Evolutionary conservation across 2,797 vertebrate genomes (phyloP).

Genomic region (Lutjanus argentimaculatus): DNA sequence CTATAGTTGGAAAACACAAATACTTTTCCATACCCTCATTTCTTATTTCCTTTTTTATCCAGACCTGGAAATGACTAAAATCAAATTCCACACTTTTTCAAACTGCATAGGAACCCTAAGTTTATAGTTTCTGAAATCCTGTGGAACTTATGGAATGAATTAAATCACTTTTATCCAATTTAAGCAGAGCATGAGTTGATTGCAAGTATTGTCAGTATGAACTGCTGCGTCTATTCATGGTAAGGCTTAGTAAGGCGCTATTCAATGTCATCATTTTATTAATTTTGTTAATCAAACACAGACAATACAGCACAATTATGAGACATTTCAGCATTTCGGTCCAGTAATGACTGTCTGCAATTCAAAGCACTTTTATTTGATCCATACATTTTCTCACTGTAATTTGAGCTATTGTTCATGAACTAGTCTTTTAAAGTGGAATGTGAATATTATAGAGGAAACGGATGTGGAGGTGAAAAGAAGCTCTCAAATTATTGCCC

Average conservation of each 20-base stretch:
- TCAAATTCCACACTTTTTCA: no score
- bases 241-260: not conserved
- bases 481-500: not conserved
- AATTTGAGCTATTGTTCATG: not conserved
- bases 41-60: no score
- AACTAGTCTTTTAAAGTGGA: not conserved
- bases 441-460: not conserved
- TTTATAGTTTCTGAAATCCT: not conserved
- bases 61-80: no score
- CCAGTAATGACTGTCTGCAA: not conserved
- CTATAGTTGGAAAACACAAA: no score
- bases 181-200: no score
- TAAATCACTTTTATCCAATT: no score
- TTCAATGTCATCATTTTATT: not conserved
- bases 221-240: not conserved
- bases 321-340: not conserved
- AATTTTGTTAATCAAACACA: constrained; percentile 5
- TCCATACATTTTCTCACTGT: not conserved
- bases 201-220: not conserved
- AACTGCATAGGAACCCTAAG: no score
- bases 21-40: no score
- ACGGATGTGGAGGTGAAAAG: not conserved
- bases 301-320: constrained; percentile 7
- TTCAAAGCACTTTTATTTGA: not conserved
- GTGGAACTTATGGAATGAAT: constrained; percentile 1